Percentiles rank a stretch among this genome's conserved stretches.
These are phyloP conservation scores for Conus ventricosus DNA, from an alignment of 1,140 invertebrate genomes.

Conservation along the genomic window DNA sequence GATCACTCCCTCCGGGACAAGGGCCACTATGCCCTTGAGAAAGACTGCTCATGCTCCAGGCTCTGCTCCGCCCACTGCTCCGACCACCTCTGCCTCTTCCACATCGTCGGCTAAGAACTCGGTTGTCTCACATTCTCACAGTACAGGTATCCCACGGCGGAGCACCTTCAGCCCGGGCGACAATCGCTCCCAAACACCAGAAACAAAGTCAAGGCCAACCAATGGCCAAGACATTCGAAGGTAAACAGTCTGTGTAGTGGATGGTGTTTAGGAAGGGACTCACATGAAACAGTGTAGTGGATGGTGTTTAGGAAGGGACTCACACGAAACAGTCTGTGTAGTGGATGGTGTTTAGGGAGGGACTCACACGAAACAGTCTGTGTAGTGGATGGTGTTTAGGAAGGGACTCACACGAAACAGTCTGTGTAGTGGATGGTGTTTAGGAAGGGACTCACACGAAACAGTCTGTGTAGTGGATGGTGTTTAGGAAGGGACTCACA, in stretches of 20 bases:
- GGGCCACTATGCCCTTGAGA: slow-evolving; percentile 64
- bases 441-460: too few relatives aligned
- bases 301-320: too few relatives aligned
- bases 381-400: too few relatives aligned
- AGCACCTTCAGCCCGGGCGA: slow-evolving; percentile 73
- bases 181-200: slow-evolving; percentile 52
- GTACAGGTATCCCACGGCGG: slow-evolving; percentile 62
- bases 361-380: too few relatives aligned
- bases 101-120: slow-evolving; percentile 62
- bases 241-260: slow-evolving; percentile 39
- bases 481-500: too few relatives aligned
- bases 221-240: slow-evolving; percentile 70
- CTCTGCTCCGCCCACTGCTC: slow-evolving; percentile 41
- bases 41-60: slow-evolving; percentile 56
- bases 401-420: too few relatives aligned
- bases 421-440: too few relatives aligned
- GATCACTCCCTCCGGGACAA: slow-evolving; percentile 62
- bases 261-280: neutral
- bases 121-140: slow-evolving; percentile 57
- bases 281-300: too few relatives aligned
- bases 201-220: slow-evolving; percentile 61
- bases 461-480: too few relatives aligned
- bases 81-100: slow-evolving; percentile 45
- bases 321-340: too few relatives aligned
- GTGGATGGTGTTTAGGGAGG: too few relatives aligned